These are phyloP conservation scores for Drosophila kanekoi DNA, from an alignment of 2,888 invertebrate genomes.

Conservation along the genomic window DNA sequence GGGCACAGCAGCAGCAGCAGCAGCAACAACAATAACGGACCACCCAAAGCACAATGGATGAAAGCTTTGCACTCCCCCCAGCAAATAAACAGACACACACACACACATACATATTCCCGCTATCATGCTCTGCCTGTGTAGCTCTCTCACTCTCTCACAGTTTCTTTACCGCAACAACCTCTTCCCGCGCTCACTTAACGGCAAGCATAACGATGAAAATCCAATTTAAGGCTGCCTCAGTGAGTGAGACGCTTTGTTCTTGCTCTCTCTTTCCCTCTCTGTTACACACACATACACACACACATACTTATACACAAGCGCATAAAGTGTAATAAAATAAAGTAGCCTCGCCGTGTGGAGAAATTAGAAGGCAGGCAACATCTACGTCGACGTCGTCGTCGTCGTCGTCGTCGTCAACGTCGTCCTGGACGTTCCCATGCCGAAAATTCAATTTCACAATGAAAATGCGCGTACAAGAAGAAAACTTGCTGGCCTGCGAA, in stretches of 20 bases:
- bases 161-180: conserved; percentile 43
- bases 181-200: conserved; percentile 67
- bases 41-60: conserved; percentile 71
- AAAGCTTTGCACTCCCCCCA: conserved; percentile 38
- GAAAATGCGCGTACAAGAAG: conserved; percentile 69
- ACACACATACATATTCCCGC: conserved; percentile 7
- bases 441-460: conserved; percentile 84
- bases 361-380: conserved; percentile 60
- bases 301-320: conserved; percentile 1
- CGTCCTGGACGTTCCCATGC: conserved; percentile 65
- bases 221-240: conserved; percentile 81
- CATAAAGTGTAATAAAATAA: conserved; percentile 83
- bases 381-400: conserved; percentile 13
- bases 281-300: conserved; percentile 11
- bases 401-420: conserved; percentile 6
- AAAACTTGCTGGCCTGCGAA: conserved; percentile 68
- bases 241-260: conserved; percentile 49
- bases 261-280: conserved; percentile 53
- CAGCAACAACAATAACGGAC: conserved; percentile 25
- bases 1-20: conserved; percentile 21
- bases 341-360: conserved; percentile 75
- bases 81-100: conserved; percentile 18
- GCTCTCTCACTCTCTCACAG: conserved; percentile 17
- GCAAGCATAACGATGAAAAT: conserved; percentile 81
- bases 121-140: not conserved